Conservation (phyloP, 2,888 invertebrate genomes). For the Periphyllus acericola region DNA sequence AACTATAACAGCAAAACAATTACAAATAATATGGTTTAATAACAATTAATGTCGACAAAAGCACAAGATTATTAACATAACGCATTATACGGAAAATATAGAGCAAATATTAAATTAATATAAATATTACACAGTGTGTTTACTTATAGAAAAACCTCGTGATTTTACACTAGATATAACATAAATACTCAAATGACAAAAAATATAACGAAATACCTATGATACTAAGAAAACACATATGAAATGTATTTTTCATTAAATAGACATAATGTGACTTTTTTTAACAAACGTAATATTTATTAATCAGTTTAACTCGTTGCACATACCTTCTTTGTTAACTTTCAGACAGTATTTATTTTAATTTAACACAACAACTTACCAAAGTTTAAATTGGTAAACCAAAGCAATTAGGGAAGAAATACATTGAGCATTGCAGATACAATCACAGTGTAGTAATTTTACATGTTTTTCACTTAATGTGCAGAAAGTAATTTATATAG, state of each 20-base stretch:
- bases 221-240: too few species aligned
- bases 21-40: too few species aligned
- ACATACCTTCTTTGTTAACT: not conserved
- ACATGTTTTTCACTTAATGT: constrained; percentile 13
- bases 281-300: not conserved
- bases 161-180: too few species aligned
- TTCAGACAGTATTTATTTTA: not conserved
- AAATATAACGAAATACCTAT: too few species aligned
- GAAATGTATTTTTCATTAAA: not conserved
- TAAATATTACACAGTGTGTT: too few species aligned
- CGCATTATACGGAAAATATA: too few species aligned
- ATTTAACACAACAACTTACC: constrained; percentile 1
- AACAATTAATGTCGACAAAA: too few species aligned
- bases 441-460: not conserved
- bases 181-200: too few species aligned
- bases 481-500: not conserved
- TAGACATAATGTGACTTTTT: not conserved
- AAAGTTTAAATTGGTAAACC: constrained; percentile 34
- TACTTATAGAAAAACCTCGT: too few species aligned
- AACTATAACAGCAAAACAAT: too few species aligned
- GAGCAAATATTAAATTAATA: too few species aligned
- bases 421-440: constrained; percentile 32
- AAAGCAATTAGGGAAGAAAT: constrained; percentile 40
- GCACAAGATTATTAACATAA: too few species aligned
- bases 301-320: not conserved